phyloP scores from a whole-genome alignment of 2,888 invertebrate genomes.

The Chloroclystis v-ata region DNA sequence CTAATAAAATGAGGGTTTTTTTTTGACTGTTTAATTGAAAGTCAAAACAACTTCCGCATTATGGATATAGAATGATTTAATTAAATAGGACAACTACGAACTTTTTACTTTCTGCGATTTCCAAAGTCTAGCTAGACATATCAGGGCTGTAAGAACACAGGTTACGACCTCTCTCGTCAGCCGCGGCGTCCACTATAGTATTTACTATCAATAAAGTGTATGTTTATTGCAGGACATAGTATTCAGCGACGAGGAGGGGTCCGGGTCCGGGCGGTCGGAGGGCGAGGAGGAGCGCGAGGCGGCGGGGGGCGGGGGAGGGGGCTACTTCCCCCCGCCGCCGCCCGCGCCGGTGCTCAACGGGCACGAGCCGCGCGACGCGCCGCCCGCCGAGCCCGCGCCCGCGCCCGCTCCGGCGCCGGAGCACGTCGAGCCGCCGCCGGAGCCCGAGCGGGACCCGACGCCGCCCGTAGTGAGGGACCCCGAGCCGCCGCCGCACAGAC shows the following conservation, averaged over 20 bases:
- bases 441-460: conserved; percentile 44
- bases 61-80: too few relatives aligned
- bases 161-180: too few relatives aligned
- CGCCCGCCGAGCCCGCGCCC: conserved; percentile 10
- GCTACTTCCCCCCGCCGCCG: conserved; percentile 39
- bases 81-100: too few relatives aligned
- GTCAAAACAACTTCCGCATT: too few relatives aligned
- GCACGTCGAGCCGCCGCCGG: conserved; percentile 35
- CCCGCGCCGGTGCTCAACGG: conserved; percentile 38
- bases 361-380: conserved; percentile 37
- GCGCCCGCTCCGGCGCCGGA: conserved; percentile 35
- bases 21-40: too few relatives aligned
- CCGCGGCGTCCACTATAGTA: too few relatives aligned
- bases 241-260: conserved; percentile 79
- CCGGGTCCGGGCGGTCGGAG: conserved; percentile 78
- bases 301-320: conserved; percentile 37
- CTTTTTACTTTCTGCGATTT: too few relatives aligned
- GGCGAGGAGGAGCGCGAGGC: conserved; percentile 76
- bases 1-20: too few relatives aligned
- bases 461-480: conserved; percentile 49
- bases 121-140: too few relatives aligned
- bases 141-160: too few relatives aligned
- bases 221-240: conserved; percentile 66
- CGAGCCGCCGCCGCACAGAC: conserved; percentile 41
- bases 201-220: too few relatives aligned